Conservation (phyloP, 1,140 invertebrate genomes). For the Scaptomyza graminum region DNA sequence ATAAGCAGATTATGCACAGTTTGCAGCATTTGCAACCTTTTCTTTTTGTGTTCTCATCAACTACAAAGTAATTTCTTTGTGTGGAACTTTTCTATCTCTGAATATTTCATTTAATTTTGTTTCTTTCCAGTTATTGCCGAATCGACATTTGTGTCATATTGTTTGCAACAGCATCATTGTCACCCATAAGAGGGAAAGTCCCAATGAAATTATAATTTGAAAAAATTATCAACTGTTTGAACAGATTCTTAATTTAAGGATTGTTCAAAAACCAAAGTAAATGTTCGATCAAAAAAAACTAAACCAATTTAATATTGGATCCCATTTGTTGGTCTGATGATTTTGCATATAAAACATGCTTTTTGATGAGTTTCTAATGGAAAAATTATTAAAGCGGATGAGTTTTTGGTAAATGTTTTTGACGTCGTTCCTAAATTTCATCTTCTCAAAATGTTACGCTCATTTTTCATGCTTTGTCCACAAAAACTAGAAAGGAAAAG, state of each 20-base stretch:
- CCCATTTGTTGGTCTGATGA: no score
- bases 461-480: constrained; percentile 74
- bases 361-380: no score
- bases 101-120: constrained; percentile 35
- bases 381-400: no score
- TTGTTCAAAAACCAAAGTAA: no score
- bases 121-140: constrained; percentile 12
- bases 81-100: constrained; percentile 36
- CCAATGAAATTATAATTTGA: constrained; percentile 10
- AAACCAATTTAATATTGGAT: no score
- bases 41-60: constrained; percentile 7
- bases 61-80: constrained; percentile 17
- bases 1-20: constrained; percentile 73
- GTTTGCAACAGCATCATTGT: constrained; percentile 41
- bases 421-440: no score
- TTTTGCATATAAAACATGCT: no score
- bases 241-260: no score
- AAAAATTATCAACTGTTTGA: not conserved
- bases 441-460: not conserved
- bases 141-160: constrained; percentile 69
- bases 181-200: not conserved
- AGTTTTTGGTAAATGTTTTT: no score
- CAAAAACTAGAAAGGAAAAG: constrained; percentile 43
- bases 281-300: no score
- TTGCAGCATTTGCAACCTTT: constrained; percentile 46